Base-by-base conservation (phyloP, 1,140 invertebrate species). In the Psilanteris sp. region DNA sequence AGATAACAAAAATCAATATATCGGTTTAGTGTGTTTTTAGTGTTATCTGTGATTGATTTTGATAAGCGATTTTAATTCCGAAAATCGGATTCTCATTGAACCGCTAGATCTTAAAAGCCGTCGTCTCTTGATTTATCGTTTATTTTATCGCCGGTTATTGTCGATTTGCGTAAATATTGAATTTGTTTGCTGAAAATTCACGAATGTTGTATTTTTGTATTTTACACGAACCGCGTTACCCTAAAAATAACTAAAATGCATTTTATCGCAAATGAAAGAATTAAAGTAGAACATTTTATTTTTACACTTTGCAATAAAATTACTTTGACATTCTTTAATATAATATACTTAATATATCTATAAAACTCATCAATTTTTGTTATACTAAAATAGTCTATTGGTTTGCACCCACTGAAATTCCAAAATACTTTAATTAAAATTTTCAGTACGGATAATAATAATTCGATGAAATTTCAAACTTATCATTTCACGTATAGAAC, bases 71-170 rank as follows among this genome's bases (percentile, higher is more conserved):
- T 57, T 57, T 29, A 31, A 14, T 32, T 1, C 1, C 6, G 37
- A 14, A 24, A 26, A 13, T 26, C 11, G 37, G 10, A 8, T 26
- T 8, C 7, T 7, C 3, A 34, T 10, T 6, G 24, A 29, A 7
- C 24, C n/a, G 1, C 6, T 3, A 1, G 7, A n/a, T 4, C 1
- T 15, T 14, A 14, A 27, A 14, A 34, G 9, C 16, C 4, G 18
- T 36, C 10, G 10, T 48, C 22, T 61, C 27, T n/a, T n/a, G n/a
- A 61, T 61, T 46, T 46, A 61, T 46, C 55, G 41, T 1, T 6
- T 20, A 15, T 20, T 61, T 61, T 48, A 61, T 46, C 22, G 32
- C 7, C 20, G 3, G 32, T 46, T 26, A 59, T 34, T 61, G 31
- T 61, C 24, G 1, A 39, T 15, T 44, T 46, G 6, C 7, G 32